phyloP scores from a whole-genome alignment of 2,797 vertebrate species.

The Denticeps clupeoides region DNA sequence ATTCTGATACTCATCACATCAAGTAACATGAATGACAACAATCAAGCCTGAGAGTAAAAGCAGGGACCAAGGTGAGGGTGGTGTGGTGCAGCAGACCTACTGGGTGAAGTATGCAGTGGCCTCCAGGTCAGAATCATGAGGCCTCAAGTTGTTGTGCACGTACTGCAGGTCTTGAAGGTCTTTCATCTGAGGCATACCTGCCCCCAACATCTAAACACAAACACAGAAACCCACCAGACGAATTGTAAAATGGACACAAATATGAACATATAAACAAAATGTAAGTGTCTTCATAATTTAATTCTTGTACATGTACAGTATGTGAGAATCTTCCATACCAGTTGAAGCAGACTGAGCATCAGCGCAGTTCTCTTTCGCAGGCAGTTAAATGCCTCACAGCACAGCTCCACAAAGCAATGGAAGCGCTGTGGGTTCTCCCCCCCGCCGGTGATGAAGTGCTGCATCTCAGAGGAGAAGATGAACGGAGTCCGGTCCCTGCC shows the following conservation, averaged over 20 bases:
- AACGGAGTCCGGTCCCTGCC: constrained; percentile 77
- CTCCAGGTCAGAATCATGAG: constrained; percentile 71
- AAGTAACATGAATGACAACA: too few relatives aligned
- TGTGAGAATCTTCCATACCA: too few relatives aligned
- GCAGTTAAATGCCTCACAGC: constrained; percentile 76
- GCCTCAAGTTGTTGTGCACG: constrained; percentile 71
- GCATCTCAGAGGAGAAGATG: constrained; percentile 86
- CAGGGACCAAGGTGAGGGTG: too few relatives aligned
- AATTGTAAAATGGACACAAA: constrained; percentile 7
- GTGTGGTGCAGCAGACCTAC: constrained; percentile 40
- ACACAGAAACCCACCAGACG: neutral
- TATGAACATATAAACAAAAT: constrained; percentile 1
- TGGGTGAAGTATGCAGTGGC: constrained; percentile 81
- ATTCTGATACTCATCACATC: too few relatives aligned
- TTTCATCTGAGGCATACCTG: constrained; percentile 73
- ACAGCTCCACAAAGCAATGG: constrained; percentile 82
- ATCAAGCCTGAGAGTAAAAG: too few relatives aligned
- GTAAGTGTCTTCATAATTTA: too few relatives aligned
- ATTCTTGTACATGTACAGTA: too few relatives aligned
- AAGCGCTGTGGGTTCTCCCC: constrained; percentile 66
- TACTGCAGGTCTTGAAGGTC: constrained; percentile 68
- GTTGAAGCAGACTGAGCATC: constrained; percentile 72
- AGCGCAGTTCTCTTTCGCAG: constrained; percentile 65
- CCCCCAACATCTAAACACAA: constrained; percentile 65
- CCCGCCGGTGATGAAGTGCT: constrained; percentile 80